phyloP scores from a whole-genome alignment of 2,888 invertebrate species.

The Lapara coniferarum region DNA sequence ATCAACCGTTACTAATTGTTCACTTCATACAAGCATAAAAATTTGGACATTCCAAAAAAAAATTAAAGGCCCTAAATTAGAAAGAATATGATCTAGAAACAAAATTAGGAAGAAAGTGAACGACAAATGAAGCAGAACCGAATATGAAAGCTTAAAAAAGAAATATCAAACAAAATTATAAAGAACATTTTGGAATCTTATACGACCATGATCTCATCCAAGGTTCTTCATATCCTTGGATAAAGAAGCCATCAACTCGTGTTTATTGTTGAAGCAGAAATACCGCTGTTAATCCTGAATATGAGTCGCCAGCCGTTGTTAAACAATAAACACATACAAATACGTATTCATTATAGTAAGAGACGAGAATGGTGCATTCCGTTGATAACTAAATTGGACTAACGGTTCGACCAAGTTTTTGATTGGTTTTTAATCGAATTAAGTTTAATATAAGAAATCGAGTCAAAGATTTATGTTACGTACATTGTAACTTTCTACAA shows the following conservation, averaged over 20 bases:
- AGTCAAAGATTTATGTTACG: background rate
- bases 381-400: background rate
- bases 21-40: no score
- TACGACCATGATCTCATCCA: background rate
- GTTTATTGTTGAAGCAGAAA: conserved; percentile 22
- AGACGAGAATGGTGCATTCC: background rate
- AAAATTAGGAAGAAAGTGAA: no score
- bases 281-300: conserved; percentile 7
- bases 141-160: no score
- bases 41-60: no score
- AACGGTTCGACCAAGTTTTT: background rate
- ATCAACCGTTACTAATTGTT: no score
- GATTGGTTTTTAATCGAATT: background rate
- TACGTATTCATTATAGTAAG: background rate
- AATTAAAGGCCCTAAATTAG: no score
- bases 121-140: no score
- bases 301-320: background rate
- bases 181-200: no score
- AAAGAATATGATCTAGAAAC: no score
- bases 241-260: background rate
- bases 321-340: conserved; percentile 6
- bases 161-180: no score
- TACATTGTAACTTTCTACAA: background rate
- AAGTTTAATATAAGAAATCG: background rate
- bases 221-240: background rate